A percentile compares a stretch with the other conserved stretches of the same genome.
Evolutionary conservation across 2,888 invertebrate species (phyloP).

Genomic region (Autographa gamma): DNA sequence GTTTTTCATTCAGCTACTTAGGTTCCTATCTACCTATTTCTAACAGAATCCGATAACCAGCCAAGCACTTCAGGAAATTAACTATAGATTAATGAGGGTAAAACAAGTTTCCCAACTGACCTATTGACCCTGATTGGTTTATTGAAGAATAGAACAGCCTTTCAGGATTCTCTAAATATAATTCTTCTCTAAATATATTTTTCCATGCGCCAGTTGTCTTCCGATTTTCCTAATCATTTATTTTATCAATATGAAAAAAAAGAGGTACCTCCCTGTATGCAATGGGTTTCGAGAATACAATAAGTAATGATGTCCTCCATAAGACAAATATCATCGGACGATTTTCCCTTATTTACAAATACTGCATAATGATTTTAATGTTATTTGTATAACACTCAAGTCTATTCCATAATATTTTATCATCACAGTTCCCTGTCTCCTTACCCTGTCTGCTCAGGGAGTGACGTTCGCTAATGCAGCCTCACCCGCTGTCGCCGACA

Average conservation of each 20-base stretch:
- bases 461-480: conserved; percentile 57
- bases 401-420: not conserved
- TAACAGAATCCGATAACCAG: not conserved
- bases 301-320: no score
- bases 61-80: conserved; percentile 1
- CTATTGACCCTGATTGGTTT: not conserved
- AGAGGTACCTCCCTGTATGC: no score
- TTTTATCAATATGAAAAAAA: no score
- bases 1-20: not conserved
- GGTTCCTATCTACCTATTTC: not conserved
- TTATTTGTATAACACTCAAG: not conserved
- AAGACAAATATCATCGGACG: no score
- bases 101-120: not conserved
- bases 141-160: not conserved
- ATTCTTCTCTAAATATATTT: no score
- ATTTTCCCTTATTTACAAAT: no score
- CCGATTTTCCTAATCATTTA: no score
- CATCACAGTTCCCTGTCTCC: conserved; percentile 20
- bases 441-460: conserved; percentile 36
- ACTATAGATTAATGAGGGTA: conserved; percentile 1
- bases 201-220: no score
- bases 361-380: conserved; percentile 1
- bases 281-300: no score
- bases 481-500: conserved; percentile 21
- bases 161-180: not conserved